Evolutionary conservation across 1,140 invertebrate species (phyloP).

Genomic region (Helicoverpa armigera): DNA sequence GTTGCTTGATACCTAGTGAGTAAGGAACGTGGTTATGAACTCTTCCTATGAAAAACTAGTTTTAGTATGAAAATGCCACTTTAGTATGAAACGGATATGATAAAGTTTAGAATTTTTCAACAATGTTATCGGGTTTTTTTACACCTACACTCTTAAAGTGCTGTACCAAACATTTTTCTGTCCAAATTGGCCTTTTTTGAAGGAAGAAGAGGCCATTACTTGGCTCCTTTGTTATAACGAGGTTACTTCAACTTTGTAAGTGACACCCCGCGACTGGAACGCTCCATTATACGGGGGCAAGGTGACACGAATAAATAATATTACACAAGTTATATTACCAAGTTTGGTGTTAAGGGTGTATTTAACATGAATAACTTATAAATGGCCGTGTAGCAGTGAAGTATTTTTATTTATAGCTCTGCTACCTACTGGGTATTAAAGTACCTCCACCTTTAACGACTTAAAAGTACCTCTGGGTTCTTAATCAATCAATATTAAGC

Average conservation of each 20-base stretch:
- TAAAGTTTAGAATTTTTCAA: background rate
- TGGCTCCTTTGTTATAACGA: constrained; percentile 55
- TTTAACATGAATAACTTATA: constrained; percentile 13
- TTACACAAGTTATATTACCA: constrained; percentile 2
- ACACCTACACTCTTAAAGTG: background rate
- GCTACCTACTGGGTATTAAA: background rate
- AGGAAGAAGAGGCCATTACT: constrained; percentile 50
- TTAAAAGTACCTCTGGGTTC: too few relatives aligned
- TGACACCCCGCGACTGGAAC: constrained; percentile 40
- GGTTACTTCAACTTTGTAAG: constrained; percentile 55
- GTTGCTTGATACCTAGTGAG: too few relatives aligned
- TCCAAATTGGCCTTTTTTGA: constrained; percentile 52
- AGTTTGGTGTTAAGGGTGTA: constrained; percentile 8
- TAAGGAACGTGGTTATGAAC: too few relatives aligned
- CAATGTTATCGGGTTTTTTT: background rate
- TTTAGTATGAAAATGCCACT: too few relatives aligned
- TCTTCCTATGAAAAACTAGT: too few relatives aligned
- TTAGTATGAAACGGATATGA: too few relatives aligned
- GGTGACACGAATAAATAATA: constrained; percentile 33
- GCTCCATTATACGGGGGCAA: constrained; percentile 9
- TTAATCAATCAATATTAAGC: too few relatives aligned
- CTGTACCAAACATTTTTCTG: constrained; percentile 48
- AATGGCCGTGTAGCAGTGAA: background rate
- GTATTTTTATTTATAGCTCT: background rate
- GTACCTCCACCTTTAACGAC: background rate